A percentile compares a stretch with the other conserved stretches of the same genome.
These are phyloP conservation scores for Clarias platycephalus DNA, from an alignment of 2,797 vertebrate genomes.

Conservation along the genomic window DNA sequence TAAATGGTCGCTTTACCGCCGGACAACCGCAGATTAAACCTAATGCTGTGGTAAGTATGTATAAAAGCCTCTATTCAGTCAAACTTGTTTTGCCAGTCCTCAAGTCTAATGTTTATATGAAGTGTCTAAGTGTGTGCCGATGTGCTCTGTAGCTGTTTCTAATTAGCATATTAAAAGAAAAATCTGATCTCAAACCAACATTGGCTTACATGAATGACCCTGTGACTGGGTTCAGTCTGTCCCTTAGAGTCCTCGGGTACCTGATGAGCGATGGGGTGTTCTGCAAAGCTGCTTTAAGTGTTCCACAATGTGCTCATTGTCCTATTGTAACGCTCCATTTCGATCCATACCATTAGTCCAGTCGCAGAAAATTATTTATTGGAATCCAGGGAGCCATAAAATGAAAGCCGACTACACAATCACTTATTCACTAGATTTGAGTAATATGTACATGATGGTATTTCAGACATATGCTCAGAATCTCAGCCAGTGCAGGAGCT, in stretches of 20 bases:
- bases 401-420: slow-evolving; percentile 38
- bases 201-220: neutral
- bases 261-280: slow-evolving; percentile 28
- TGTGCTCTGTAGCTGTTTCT: slow-evolving; percentile 6
- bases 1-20: neutral
- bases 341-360: slow-evolving; percentile 42
- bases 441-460: slow-evolving; percentile 27
- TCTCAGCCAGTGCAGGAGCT: slow-evolving; percentile 23
- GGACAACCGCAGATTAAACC: neutral
- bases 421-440: slow-evolving; percentile 33
- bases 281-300: slow-evolving; percentile 15
- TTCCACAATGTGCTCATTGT: slow-evolving; percentile 47
- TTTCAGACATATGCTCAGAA: slow-evolving; percentile 28
- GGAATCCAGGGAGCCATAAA: slow-evolving; percentile 39
- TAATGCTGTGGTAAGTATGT: slow-evolving; percentile 4
- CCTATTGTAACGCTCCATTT: slow-evolving; percentile 37
- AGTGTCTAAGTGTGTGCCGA: neutral
- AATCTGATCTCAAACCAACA: slow-evolving; percentile 14
- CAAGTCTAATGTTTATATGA: neutral
- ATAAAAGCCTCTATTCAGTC: neutral
- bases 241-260: neutral
- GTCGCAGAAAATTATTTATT: slow-evolving; percentile 38
- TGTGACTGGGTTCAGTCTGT: slow-evolving; percentile 13
- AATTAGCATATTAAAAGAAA: slow-evolving; percentile 13
- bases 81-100: neutral